phyloP scores from a whole-genome alignment of 2,113 vertebrate species.

The Zosterops pallidus region DNA sequence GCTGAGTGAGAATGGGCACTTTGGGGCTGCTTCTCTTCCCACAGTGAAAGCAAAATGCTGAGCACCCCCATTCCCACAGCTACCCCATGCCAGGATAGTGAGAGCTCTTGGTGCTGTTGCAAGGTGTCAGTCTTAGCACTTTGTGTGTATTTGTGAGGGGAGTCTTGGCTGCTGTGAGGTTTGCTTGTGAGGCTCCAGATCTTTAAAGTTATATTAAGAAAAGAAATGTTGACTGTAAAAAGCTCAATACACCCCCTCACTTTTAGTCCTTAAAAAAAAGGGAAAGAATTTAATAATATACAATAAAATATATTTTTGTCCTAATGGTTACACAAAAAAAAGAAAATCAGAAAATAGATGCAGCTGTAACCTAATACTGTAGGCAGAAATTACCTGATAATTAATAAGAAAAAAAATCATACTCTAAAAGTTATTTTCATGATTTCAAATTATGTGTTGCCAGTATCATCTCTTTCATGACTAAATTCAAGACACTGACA shows the following conservation, averaged over 20 bases:
- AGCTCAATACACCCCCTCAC: no score
- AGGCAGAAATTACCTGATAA: background rate
- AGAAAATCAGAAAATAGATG: background rate
- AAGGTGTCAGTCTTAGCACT: background rate
- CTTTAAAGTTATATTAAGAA: background rate
- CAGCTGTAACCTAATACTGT: background rate
- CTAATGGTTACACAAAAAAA: background rate
- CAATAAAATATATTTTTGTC: background rate
- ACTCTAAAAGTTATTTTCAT: background rate
- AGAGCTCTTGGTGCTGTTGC: background rate
- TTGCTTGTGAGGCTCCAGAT: background rate
- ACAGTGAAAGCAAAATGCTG: background rate
- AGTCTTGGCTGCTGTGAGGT: background rate
- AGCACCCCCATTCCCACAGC: background rate
- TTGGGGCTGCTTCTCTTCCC: background rate
- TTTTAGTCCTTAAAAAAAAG: background rate
- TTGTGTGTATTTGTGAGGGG: accelerated
- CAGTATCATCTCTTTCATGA: background rate
- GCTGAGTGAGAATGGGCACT: accelerated
- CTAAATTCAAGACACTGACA: background rate
- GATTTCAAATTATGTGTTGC: background rate
- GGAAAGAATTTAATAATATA: background rate
- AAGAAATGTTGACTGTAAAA: background rate
- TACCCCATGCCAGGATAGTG: accelerated
- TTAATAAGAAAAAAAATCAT: background rate